A percentile compares a stretch with the other conserved stretches of the same genome.
Evolutionary conservation across 2,113 vertebrate species (phyloP).

Genomic region (Cettia cetti): DNA sequence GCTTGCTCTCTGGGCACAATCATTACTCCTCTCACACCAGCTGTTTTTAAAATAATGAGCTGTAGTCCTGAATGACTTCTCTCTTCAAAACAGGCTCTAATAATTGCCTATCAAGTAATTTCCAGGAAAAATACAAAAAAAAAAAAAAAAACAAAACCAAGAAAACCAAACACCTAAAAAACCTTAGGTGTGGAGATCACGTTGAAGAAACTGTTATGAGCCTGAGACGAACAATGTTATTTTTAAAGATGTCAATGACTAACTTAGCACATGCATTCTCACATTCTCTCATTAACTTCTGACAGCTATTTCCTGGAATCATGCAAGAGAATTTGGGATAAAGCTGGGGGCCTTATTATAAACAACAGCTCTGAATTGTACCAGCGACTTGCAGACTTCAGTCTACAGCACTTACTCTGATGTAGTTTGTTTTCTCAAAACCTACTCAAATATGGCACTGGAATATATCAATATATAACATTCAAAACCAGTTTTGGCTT

Average conservation of each 20-base stretch:
- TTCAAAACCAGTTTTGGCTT: not conserved
- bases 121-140: not conserved
- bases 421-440: not conserved
- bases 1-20: not conserved
- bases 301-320: not conserved
- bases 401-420: not conserved
- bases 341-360: not conserved
- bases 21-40: not conserved
- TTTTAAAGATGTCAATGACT: conserved; percentile 32
- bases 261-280: conserved; percentile 26
- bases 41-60: not conserved
- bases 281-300: conserved; percentile 25
- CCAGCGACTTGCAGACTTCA: not conserved
- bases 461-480: not conserved
- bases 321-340: not conserved
- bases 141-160: no score
- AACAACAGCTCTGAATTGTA: not conserved
- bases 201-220: not conserved
- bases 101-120: not conserved
- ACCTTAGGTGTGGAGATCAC: not conserved
- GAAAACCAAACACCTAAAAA: not conserved
- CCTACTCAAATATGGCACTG: not conserved
- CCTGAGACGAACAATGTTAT: not conserved
- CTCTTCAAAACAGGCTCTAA: not conserved
- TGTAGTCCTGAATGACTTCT: not conserved